A percentile compares a stretch with the other conserved stretches of the same genome.
Conservation (phyloP, 1,140 invertebrate species). For the Pseudomyrmex pallidus region DNA sequence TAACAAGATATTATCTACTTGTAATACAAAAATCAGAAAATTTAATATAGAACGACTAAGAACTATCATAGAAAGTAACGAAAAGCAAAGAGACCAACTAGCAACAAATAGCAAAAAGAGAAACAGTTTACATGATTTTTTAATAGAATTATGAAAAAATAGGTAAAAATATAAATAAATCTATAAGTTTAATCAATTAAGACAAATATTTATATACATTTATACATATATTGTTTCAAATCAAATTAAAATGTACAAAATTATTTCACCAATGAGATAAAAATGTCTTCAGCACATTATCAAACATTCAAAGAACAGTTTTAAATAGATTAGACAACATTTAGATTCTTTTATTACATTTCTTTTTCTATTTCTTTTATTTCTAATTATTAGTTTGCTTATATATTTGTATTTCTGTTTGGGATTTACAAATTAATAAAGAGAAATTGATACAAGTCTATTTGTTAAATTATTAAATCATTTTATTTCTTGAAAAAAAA, state of each 20-base stretch:
- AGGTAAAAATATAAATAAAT: neutral
- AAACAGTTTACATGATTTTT: conserved; percentile 70
- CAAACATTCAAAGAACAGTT: neutral
- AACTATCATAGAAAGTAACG: conserved; percentile 67
- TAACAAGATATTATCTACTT: conserved; percentile 50
- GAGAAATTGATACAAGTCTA: neutral
- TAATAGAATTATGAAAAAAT: conserved; percentile 66
- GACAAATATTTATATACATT: conserved; percentile 3
- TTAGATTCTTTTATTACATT: too few species aligned
- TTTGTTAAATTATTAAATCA: conserved; percentile 11
- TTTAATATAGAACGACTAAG: conserved; percentile 75
- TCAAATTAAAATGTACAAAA: conserved; percentile 7
- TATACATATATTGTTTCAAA: conserved; percentile 30
- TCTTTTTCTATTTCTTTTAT: too few species aligned
- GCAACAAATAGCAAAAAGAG: conserved; percentile 54
- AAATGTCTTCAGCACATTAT: neutral
- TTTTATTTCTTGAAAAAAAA: conserved; percentile 52
- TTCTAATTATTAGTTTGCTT: too few species aligned
- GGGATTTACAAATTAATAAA: neutral
- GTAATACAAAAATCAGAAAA: conserved; percentile 70
- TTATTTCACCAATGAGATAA: neutral
- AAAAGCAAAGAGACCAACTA: too few species aligned
- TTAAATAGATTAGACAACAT: too few species aligned
- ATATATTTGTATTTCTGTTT: neutral
- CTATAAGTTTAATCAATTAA: conserved; percentile 1